These are phyloP conservation scores for Drosophila peninsularis DNA, from an alignment of 2,888 invertebrate species.

Conservation along the genomic window DNA sequence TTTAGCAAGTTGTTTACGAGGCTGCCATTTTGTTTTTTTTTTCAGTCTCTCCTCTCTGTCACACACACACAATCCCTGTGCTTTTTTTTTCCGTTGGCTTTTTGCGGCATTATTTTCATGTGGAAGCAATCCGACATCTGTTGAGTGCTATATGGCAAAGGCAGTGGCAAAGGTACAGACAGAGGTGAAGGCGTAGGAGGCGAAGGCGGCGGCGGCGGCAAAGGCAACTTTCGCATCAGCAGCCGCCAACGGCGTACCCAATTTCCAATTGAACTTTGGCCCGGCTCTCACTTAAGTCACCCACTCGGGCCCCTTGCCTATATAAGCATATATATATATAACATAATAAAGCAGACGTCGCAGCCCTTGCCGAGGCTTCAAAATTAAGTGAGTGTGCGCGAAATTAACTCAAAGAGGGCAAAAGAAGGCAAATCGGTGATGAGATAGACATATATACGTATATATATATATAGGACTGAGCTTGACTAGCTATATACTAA, in stretches of 20 bases:
- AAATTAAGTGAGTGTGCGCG: constrained; percentile 24
- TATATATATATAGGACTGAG: not conserved
- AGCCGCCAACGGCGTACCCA: constrained; percentile 27
- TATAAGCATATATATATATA: not conserved
- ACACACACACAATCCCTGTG: not conserved
- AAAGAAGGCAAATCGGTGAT: not conserved
- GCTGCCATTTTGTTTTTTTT: constrained; percentile 58
- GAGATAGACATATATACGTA: not conserved
- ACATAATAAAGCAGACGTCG: constrained; percentile 24
- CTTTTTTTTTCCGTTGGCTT: constrained; percentile 5
- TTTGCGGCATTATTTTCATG: constrained; percentile 27
- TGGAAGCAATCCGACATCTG: constrained; percentile 57
- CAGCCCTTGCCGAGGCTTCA: constrained; percentile 21
- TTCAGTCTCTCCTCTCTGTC: not conserved
- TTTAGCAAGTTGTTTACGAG: constrained; percentile 77
- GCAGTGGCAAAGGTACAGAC: not conserved
- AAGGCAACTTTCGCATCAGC: constrained; percentile 41
- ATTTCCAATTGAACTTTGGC: constrained; percentile 53
- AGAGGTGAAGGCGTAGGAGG: not conserved
- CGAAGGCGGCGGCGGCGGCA: not conserved
- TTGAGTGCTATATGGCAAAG: constrained; percentile 51
- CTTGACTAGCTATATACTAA: not conserved
- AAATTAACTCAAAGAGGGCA: constrained; percentile 7
- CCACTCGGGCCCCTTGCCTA: not conserved
- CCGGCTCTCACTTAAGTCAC: not conserved